Base-by-base conservation (phyloP, 2,888 invertebrate species). In the Operophtera brumata region DNA sequence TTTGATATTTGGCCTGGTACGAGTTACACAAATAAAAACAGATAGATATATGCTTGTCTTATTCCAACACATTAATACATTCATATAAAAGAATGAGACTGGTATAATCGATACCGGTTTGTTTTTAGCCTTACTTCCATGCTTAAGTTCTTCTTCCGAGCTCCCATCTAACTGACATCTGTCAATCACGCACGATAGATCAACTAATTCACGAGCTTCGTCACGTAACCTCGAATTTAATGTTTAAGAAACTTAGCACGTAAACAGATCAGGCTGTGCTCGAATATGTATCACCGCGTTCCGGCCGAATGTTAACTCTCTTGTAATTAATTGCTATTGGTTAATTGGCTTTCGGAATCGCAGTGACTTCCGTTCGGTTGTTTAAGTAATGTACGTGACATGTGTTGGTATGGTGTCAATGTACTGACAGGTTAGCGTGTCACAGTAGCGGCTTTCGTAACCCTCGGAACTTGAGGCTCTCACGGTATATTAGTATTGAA, bases 281-380 rank as follows among this genome's bases (percentile, higher is more conserved):
- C 54, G 75, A 71, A 77, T 78, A 63, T 70, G 68, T 76, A 80
- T 80, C 71, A 68, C 74, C 75, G 69, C 62, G 75, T 73, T 81
- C 78, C 69, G 67, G 62, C 71, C 81, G 80, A 80, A 79, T 82
- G 76, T 78, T 76, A 75, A 71, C 78, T 80, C 79, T 80, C 71
- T 69, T 65, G 65, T 77, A 75, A 80, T 77, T 81, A 77, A 81
- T 77, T 62, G 73, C 66, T 63, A 62, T 71, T 70, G 64, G 59
- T 65, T 73, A 74, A 77, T 73, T 74, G 66, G 60, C 53, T 60
- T 57, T 54, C 58, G 48, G 46, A 37, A 54, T 52, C 37, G 47
- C 49, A 43, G 50, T 34, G 46, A 50, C 53, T 64, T 61, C 59
- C 61, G 59, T 44, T 52, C 7, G 9, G 47, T 11, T 54, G 46